Evolutionary conservation across 2,888 invertebrate species (phyloP).

Genomic region (Hofmannophila pseudospretella): DNA sequence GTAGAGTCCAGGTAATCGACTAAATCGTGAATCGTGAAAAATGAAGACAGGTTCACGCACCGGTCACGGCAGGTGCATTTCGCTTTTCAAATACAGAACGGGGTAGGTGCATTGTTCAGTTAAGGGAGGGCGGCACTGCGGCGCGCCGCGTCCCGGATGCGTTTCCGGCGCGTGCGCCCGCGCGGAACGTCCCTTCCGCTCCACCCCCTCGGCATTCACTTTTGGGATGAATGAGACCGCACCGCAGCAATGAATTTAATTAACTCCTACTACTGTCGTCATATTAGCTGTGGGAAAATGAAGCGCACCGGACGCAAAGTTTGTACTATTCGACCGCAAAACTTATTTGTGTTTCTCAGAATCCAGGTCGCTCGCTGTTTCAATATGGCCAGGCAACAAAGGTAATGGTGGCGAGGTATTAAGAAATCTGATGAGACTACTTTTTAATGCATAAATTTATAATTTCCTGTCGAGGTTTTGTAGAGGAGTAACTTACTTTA

Average conservation of each 20-base stretch:
- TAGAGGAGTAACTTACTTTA: no score
- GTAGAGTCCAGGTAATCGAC: no score
- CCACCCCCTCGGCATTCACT: conserved; percentile 57
- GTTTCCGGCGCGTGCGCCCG: conserved; percentile 66
- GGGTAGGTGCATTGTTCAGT: conserved; percentile 33
- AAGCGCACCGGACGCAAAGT: conserved; percentile 3
- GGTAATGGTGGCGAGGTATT: no score
- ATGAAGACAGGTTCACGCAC: no score
- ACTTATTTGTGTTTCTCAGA: neutral
- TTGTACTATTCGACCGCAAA: neutral
- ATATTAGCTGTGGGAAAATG: conserved; percentile 33
- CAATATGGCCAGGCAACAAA: neutral
- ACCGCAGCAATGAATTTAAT: conserved; percentile 33
- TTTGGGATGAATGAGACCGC: conserved; percentile 49
- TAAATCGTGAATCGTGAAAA: no score
- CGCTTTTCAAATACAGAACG: neutral
- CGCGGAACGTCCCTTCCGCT: conserved; percentile 72
- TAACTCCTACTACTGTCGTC: conserved; percentile 13
- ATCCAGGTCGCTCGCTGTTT: no score
- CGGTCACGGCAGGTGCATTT: neutral
- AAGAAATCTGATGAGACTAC: no score
- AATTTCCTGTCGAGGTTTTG: no score
- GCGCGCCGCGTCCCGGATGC: conserved; percentile 71
- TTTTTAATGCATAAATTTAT: no score
- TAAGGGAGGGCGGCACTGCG: conserved; percentile 44